Percentiles rank a stretch among this genome's conserved stretches.
Conservation (phyloP, 2,888 invertebrate species). For the Drosophila antonietae region DNA sequence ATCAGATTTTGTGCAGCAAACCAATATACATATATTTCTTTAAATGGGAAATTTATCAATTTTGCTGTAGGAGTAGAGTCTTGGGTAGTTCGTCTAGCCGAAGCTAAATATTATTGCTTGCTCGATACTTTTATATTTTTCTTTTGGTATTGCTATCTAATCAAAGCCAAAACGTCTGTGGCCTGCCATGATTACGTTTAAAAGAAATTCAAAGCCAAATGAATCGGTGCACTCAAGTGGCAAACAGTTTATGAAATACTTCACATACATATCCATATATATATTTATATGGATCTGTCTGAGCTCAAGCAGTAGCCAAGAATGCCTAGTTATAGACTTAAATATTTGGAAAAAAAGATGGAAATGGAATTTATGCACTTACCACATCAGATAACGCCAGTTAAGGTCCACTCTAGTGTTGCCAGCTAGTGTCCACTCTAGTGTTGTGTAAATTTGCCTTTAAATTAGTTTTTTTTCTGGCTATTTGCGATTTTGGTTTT, state of each 20-base stretch:
- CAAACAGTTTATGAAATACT: neutral
- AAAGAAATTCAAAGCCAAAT: constrained; percentile 5
- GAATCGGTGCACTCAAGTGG: neutral
- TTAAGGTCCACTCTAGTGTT: constrained; percentile 6
- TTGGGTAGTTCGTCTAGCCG: neutral
- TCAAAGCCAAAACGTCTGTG: constrained; percentile 26
- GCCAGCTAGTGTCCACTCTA: constrained; percentile 6
- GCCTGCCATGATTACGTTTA: constrained; percentile 30
- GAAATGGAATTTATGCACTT: constrained; percentile 10
- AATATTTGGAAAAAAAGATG: neutral
- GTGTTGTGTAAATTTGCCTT: constrained; percentile 32
- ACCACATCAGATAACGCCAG: constrained; percentile 29
- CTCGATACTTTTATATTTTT: neutral
- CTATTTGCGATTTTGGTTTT: constrained; percentile 1
- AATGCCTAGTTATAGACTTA: neutral
- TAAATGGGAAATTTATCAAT: neutral
- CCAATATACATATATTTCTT: too few species aligned
- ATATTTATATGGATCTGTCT: neutral
- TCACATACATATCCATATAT: neutral
- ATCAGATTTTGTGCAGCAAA: too few species aligned
- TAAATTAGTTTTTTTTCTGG: constrained; percentile 12
- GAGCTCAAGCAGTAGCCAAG: neutral
- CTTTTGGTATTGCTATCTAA: constrained; percentile 40
- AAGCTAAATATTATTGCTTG: neutral
- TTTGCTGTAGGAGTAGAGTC: neutral